Percentiles rank a stretch among this genome's conserved stretches.
Conservation (phyloP, 2,888 invertebrate genomes). For the Lycophotia porphyrea region DNA sequence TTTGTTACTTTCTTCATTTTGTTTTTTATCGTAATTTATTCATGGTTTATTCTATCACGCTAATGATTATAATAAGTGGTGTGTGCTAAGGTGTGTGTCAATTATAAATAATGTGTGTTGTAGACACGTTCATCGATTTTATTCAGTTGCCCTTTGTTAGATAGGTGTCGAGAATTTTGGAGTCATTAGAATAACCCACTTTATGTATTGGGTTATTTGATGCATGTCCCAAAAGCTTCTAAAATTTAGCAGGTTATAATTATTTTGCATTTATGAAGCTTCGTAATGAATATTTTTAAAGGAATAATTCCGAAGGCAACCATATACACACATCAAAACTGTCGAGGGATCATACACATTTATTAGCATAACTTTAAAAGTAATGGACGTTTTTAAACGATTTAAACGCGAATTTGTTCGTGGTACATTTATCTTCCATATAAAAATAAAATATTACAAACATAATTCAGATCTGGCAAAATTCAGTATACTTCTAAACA, state of each 20-base stretch:
- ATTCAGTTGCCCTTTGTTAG: constrained; percentile 13
- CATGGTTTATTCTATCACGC: background rate
- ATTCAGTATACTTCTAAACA: no score
- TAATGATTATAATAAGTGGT: constrained; percentile 13
- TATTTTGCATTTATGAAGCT: background rate
- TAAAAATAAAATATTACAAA: no score
- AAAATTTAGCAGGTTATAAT: background rate
- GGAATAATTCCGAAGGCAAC: background rate
- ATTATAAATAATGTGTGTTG: constrained; percentile 33
- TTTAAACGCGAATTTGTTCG: no score
- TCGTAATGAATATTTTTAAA: background rate
- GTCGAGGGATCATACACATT: no score
- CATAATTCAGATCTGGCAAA: no score
- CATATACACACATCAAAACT: no score
- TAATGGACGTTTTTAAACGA: no score
- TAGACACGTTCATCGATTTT: constrained; percentile 45
- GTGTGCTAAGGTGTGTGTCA: background rate
- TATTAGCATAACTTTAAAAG: no score
- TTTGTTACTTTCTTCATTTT: background rate
- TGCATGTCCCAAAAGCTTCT: background rate
- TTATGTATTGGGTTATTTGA: background rate
- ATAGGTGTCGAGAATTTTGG: constrained; percentile 4
- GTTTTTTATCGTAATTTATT: background rate
- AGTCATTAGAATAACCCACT: background rate
- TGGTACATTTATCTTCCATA: no score